phyloP scores from a whole-genome alignment of 2,888 invertebrate species.

The Drosophila dives region DNA sequence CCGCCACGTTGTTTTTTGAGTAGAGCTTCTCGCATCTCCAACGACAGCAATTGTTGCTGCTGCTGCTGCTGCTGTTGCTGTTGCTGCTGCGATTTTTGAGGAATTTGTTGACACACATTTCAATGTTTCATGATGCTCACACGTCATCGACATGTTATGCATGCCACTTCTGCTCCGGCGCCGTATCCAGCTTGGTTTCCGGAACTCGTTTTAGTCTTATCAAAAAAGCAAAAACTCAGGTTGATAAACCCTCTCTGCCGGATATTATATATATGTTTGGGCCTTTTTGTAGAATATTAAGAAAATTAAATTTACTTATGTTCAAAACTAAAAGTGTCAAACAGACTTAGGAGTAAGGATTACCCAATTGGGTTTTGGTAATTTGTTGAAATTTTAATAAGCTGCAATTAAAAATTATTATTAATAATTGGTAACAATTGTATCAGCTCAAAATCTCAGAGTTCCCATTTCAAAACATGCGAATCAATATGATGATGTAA shows the following conservation, averaged over 20 bases:
- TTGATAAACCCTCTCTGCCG: slow-evolving; percentile 35
- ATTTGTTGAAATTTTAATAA: not conserved
- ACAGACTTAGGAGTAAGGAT: too few relatives aligned
- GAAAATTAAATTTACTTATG: too few relatives aligned
- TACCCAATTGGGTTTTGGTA: not conserved
- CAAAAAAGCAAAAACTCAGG: slow-evolving; percentile 24
- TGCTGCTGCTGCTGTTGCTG: slow-evolving; percentile 10
- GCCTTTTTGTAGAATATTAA: too few relatives aligned
- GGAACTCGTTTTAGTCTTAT: slow-evolving; percentile 12
- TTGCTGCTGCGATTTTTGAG: slow-evolving; percentile 41
- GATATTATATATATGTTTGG: not conserved
- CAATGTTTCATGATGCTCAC: slow-evolving; percentile 42
- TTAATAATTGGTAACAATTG: slow-evolving; percentile 1
- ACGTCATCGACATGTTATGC: slow-evolving; percentile 57
- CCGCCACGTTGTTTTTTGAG: slow-evolving; percentile 24
- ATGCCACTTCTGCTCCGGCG: slow-evolving; percentile 10
- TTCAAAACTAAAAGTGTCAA: too few relatives aligned
- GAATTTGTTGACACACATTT: slow-evolving; percentile 77
- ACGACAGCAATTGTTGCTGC: slow-evolving; percentile 17
- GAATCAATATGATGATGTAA: slow-evolving; percentile 48
- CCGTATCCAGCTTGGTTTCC: not conserved
- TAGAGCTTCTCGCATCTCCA: slow-evolving; percentile 24
- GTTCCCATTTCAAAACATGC: not conserved
- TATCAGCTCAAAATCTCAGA: not conserved
- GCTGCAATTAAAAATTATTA: not conserved